These are phyloP conservation scores for Nymphalis polychloros DNA, from an alignment of 2,888 invertebrate species.

Conservation along the genomic window DNA sequence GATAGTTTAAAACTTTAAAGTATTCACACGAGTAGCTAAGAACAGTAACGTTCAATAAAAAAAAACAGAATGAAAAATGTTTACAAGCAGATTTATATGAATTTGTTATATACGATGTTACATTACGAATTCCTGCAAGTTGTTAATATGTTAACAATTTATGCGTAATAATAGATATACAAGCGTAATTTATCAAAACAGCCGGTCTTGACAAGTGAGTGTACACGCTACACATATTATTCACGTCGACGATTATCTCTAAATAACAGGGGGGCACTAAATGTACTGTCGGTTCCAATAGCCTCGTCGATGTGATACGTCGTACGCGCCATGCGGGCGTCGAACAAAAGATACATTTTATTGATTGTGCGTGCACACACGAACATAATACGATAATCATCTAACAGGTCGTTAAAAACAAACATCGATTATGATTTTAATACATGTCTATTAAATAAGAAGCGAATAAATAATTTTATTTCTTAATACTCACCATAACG, in stretches of 20 bases:
- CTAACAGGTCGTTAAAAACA: slow-evolving; percentile 26
- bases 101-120: not conserved
- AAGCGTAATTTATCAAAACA: slow-evolving; percentile 40
- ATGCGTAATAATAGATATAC: slow-evolving; percentile 36
- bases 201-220: slow-evolving; percentile 30
- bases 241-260: slow-evolving; percentile 45
- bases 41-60: not conserved
- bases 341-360: slow-evolving; percentile 59
- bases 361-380: slow-evolving; percentile 43
- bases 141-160: slow-evolving; percentile 33
- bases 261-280: slow-evolving; percentile 49
- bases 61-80: not conserved
- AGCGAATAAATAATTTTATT: slow-evolving; percentile 4
- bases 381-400: slow-evolving; percentile 44
- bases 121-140: slow-evolving; percentile 16
- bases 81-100: slow-evolving; percentile 12
- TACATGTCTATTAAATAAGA: slow-evolving; percentile 9
- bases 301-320: slow-evolving; percentile 49
- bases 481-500: slow-evolving; percentile 87
- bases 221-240: slow-evolving; percentile 43
- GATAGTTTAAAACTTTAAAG: slow-evolving; percentile 21
- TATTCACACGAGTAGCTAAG: not conserved
- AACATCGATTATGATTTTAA: slow-evolving; percentile 25
- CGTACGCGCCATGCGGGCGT: slow-evolving; percentile 55
- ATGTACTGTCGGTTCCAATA: slow-evolving; percentile 52